A percentile compares a stretch with the other conserved stretches of the same genome.
Conservation (phyloP, 2,113 vertebrate species). For the Pitta sordida region DNA sequence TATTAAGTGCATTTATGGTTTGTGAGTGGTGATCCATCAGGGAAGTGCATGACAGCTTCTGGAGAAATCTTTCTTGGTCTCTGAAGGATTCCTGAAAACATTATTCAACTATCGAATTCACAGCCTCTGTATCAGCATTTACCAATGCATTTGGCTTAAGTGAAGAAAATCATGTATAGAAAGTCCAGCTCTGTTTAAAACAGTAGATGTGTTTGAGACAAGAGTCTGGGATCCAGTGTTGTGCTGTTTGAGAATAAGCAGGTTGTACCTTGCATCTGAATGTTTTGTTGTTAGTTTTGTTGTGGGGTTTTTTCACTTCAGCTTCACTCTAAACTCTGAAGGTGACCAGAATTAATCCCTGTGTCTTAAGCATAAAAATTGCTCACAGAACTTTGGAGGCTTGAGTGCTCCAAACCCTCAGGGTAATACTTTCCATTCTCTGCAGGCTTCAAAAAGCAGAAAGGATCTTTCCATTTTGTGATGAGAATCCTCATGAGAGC, state of each 20-base stretch:
- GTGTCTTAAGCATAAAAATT: background rate
- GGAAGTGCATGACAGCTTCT: slow-evolving; percentile 25
- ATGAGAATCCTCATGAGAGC: background rate
- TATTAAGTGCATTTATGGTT: slow-evolving; percentile 33
- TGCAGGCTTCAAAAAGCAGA: background rate
- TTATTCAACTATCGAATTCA: slow-evolving; percentile 46
- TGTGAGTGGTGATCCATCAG: slow-evolving; percentile 47
- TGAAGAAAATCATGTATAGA: background rate
- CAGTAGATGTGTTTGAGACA: background rate
- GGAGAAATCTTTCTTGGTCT: slow-evolving; percentile 30
- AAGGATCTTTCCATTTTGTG: background rate
- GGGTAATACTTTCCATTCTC: background rate
- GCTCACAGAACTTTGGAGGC: background rate
- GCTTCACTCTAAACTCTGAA: background rate
- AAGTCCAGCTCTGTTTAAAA: slow-evolving; percentile 40
- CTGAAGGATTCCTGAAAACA: slow-evolving; percentile 28
- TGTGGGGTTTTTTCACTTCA: background rate
- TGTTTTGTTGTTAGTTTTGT: background rate
- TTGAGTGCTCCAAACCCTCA: background rate
- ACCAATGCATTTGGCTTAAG: background rate
- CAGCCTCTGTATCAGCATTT: slow-evolving; percentile 60
- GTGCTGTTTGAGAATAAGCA: background rate
- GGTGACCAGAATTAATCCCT: background rate
- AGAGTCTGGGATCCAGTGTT: background rate
- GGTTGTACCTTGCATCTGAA: background rate